These are phyloP conservation scores for Menura novaehollandiae DNA, from an alignment of 2,113 vertebrate species.

Conservation along the genomic window DNA sequence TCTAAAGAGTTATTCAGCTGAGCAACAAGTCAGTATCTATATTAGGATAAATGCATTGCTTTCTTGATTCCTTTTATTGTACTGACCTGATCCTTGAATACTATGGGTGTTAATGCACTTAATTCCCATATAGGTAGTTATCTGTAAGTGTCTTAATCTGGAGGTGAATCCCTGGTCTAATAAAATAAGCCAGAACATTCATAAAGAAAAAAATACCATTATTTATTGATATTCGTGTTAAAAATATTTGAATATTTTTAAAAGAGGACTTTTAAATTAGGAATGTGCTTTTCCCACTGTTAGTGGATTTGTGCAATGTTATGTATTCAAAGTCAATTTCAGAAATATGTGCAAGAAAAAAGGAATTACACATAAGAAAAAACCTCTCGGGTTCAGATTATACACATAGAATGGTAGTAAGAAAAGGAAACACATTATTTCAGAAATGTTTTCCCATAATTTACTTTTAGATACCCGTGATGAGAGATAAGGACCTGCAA, in stretches of 20 bases:
- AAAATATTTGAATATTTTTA: not conserved
- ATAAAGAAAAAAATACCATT: not conserved
- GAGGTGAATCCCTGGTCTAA: not conserved
- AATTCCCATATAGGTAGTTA: not conserved
- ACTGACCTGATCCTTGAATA: not conserved
- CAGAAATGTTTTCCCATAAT: not conserved
- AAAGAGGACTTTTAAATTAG: not conserved
- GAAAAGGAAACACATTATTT: not conserved
- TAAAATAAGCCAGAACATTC: not conserved
- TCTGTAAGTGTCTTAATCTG: not conserved
- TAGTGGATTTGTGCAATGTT: not conserved
- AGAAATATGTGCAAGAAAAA: not conserved
- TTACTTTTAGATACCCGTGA: not conserved
- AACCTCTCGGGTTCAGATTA: not conserved
- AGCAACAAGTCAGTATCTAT: not conserved
- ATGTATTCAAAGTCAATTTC: not conserved
- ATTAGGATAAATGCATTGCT: not conserved
- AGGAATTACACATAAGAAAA: not conserved
- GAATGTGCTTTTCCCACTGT: not conserved
- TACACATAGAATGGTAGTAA: not conserved
- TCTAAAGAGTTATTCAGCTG: not conserved
- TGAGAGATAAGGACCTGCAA: not conserved
- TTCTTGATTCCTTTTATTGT: not conserved
- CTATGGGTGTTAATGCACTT: not conserved
- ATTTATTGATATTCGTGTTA: not conserved